Evolutionary conservation across 1,140 invertebrate species (phyloP), one percentile per base, ranked within the genome.

Genomic region (Calycopis cecrops): DNA sequence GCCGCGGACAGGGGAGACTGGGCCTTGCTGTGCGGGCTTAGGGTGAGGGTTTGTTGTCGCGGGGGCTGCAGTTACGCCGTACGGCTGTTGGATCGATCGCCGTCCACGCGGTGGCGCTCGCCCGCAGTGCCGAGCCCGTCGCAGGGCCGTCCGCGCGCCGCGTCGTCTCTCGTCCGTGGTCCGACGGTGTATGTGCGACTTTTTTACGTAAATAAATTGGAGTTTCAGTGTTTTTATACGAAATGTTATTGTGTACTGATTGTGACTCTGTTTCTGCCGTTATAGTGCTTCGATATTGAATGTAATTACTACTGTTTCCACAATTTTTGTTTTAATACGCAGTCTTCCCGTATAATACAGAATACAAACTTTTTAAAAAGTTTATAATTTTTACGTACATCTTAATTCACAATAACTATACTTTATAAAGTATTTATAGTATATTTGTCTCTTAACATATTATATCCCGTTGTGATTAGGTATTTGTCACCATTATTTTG

Each of bases 41-140:
- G 60, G 71, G 70, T 60, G 49, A 60, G 56, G 49, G 57, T 70
- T 65, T 47, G 42, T 49, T 54, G 55, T 58, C 33, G 7, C 9
- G 16, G 34, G 11, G 18, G 35, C 21, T 40, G 62, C 58, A 72
- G 73, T 71, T 85, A 68, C 50, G 79, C 59, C 76, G 62, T 82
- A 59, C 65, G 57, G 71, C 42, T 68, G 65, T 57, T 59, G 65
- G 48, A 35, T 56, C 49, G 62, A 63, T 67, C 59, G 70, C 66
- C 60, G 54, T 62, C 65, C 78, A 79, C 76, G 77, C 78, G 76
- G 77, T 70, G 67, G 71, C 67, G 64, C 68, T 69, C 61, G 65
- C 53, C 77, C 77, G 81, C 81, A 83, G 81, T 85, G 76, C 75
- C 79, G 73, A 74, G 81, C 75, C 77, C 78, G 56, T 71, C 68